Conservation (phyloP, 2,888 invertebrate species). For the Digitonthophagus gazella region DNA sequence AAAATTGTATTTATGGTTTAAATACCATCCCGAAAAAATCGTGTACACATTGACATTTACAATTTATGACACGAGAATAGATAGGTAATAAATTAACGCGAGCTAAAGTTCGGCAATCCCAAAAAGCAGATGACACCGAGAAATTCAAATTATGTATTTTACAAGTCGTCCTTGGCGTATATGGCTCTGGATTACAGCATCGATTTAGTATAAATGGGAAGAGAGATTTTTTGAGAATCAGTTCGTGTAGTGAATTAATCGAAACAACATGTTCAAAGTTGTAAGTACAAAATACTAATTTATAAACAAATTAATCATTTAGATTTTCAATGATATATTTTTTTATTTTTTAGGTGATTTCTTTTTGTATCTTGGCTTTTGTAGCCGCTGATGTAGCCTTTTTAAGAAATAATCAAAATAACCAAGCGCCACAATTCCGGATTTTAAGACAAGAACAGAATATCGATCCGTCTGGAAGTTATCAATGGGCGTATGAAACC, state of each 20-base stretch:
- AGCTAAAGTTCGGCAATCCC: no score
- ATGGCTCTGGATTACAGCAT: not conserved
- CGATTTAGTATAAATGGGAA: slow-evolving; percentile 2
- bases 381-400: slow-evolving; percentile 21
- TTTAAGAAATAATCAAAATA: slow-evolving; percentile 45
- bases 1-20: not conserved
- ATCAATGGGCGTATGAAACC: slow-evolving; percentile 57
- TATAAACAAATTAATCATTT: not conserved
- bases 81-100: not conserved
- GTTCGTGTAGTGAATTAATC: not conserved
- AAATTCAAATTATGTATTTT: not conserved
- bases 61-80: not conserved
- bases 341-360: slow-evolving; percentile 17
- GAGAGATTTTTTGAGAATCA: not conserved
- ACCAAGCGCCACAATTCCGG: slow-evolving; percentile 32
- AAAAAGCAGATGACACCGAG: not conserved
- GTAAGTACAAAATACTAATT: not conserved
- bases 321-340: no score
- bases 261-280: slow-evolving; percentile 7
- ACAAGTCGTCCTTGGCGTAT: not conserved
- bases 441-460: slow-evolving; percentile 27
- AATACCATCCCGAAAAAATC: not conserved
- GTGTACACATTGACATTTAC: not conserved
- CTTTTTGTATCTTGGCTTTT: slow-evolving; percentile 12
- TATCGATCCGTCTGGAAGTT: slow-evolving; percentile 46